These are phyloP conservation scores for Lamellibrachia satsuma DNA, from an alignment of 2,888 invertebrate genomes.

Conservation along the genomic window DNA sequence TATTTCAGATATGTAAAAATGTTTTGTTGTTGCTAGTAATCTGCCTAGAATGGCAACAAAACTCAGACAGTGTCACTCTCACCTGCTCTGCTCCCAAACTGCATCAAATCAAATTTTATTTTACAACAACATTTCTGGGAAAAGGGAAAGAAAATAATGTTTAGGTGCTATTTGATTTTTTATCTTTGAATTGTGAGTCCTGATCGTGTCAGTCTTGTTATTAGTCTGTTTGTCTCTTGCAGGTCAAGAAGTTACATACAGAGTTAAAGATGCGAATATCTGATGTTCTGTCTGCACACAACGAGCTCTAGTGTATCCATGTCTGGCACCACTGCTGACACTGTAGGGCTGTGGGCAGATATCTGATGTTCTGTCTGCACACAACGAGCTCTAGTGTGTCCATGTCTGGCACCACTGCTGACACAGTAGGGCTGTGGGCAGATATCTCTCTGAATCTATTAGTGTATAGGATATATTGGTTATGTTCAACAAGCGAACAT, in stretches of 20 bases:
- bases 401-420: neutral
- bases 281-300: constrained; percentile 32
- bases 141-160: too few species aligned
- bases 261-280: constrained; percentile 51
- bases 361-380: constrained; percentile 25
- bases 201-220: constrained; percentile 22
- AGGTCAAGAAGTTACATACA: constrained; percentile 57
- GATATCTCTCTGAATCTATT: neutral
- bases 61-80: neutral
- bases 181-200: too few species aligned
- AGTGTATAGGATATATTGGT: neutral
- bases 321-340: neutral
- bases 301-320: neutral
- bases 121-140: too few species aligned
- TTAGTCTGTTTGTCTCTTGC: constrained; percentile 35
- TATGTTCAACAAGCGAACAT: neutral
- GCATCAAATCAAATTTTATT: neutral
- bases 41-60: neutral
- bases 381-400: neutral
- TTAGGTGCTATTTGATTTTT: neutral
- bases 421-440: neutral
- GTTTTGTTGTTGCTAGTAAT: too few species aligned
- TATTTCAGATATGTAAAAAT: too few species aligned
- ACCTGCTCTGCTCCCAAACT: neutral
- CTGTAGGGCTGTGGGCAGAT: neutral